Evolutionary conservation across 2,888 invertebrate species (phyloP), one percentile per base, ranked within the genome.

Genomic region (Oligia latruncula): DNA sequence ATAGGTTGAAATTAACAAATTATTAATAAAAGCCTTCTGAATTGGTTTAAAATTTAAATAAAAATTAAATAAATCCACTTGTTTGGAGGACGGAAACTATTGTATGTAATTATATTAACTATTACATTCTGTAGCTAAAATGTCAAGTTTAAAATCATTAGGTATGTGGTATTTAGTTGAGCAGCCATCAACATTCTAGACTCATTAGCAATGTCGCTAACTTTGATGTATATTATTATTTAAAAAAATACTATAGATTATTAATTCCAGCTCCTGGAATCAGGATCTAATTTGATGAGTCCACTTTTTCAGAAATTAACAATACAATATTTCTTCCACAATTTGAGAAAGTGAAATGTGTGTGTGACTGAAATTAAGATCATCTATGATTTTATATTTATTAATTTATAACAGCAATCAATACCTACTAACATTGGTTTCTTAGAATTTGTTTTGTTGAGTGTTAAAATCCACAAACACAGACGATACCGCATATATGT

Each of bases 41-140:
- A 46, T 77, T 13, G 52, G 35, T 62, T 9, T 0, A 52, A 35
- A 8, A 40, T 58, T 78, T 43, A 5, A 49, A 9, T 60, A 2
- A 8, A 35, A 55, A 20, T 6, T 15, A 55, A 65, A 65, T 11
- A 20, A 64, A 46, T 35, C 13, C 2, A 62, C 20, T 29, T 46
- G 23, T 55, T 72, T 81, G 4, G 23, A 66, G 29, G 64, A 58
- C n/a, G 15, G 13, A 5, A 49, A 40, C 17, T 58, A 46, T 71
- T 2, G 8, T 55, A 23, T 8, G 13, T 77, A 46, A 6, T 6
- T 43, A 6, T 43, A 43, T 29, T 4, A 52, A 20, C 17, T 55
- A 35, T 35, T 43, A n/a, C 20, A 81, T 64, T 81, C 52, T 71
- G n/a, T 46, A 6, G 40, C n/a, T 72, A 43, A 67, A 75, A 77